These are phyloP conservation scores for Dendrocopos noguchii DNA, from an alignment of 2,113 vertebrate genomes.

Conservation along the genomic window DNA sequence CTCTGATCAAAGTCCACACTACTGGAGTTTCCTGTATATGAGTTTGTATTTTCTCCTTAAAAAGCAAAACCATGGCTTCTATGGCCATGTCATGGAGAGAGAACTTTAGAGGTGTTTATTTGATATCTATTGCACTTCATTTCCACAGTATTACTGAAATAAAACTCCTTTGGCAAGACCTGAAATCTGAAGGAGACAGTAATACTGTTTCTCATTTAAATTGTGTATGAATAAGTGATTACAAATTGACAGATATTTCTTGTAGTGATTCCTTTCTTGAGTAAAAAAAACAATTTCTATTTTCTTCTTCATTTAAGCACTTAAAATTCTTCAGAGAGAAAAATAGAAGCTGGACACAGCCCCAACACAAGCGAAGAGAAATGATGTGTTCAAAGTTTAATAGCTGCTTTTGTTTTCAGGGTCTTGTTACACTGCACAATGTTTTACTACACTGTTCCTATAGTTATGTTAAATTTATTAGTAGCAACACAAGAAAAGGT, in stretches of 20 bases:
- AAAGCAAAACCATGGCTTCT: background rate
- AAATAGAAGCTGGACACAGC: background rate
- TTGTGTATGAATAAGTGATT: conserved; percentile 34
- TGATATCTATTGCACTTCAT: background rate
- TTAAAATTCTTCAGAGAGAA: conserved; percentile 34
- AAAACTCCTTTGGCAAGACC: conserved; percentile 10
- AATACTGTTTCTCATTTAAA: conserved; percentile 38
- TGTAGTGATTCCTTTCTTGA: background rate
- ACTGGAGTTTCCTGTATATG: background rate
- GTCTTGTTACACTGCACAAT: background rate
- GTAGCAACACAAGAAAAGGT: background rate
- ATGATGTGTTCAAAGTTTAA: background rate
- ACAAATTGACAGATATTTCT: conserved; percentile 2
- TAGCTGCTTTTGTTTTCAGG: conserved; percentile 6
- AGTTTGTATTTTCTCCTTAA: background rate
- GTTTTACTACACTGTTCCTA: background rate
- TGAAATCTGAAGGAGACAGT: conserved; percentile 1
- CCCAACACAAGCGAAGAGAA: background rate
- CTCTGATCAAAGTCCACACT: background rate
- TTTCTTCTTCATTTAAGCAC: conserved; percentile 35
- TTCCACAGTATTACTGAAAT: background rate
- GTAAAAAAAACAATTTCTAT: conserved; percentile 4
- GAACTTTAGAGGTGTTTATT: background rate
- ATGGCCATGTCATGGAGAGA: background rate
- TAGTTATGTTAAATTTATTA: background rate